These are phyloP conservation scores for Azemiops feae DNA, from an alignment of 2,113 vertebrate species.

Conservation along the genomic window DNA sequence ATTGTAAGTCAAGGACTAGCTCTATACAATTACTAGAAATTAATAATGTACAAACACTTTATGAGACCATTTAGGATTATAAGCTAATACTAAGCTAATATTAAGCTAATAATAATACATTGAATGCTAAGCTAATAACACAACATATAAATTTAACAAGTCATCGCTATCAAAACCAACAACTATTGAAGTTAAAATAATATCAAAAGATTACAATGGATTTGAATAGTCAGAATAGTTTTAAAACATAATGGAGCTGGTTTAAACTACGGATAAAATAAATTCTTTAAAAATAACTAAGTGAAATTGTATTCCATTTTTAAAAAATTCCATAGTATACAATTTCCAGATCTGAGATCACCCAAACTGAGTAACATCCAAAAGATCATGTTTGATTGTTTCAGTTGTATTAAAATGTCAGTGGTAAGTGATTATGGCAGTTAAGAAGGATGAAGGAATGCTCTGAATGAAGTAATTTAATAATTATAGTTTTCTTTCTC, in stretches of 20 bases:
- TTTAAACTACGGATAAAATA: slow-evolving; percentile 2
- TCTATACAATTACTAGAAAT: not conserved
- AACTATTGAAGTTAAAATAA: slow-evolving; percentile 2
- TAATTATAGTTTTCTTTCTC: slow-evolving; percentile 10
- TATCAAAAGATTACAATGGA: not conserved
- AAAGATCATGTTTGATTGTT: not conserved
- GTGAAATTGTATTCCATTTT: slow-evolving; percentile 6
- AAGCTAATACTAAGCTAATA: not conserved
- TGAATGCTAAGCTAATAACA: not conserved
- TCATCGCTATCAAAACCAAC: not conserved
- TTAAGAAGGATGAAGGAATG: slow-evolving; percentile 1
- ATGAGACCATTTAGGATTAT: not conserved
- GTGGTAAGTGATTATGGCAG: not conserved
- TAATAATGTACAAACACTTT: not conserved
- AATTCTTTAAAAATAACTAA: not conserved
- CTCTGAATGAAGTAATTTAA: not conserved
- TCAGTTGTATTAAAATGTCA: slow-evolving; percentile 19
- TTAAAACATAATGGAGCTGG: not conserved
- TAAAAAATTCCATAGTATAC: not conserved
- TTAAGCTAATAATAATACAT: not conserved
- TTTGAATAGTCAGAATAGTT: not conserved
- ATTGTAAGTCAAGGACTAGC: not conserved
- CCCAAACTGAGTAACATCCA: slow-evolving; percentile 17
- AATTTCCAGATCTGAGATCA: not conserved
- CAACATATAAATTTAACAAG: not conserved